Conservation (phyloP, 2,797 vertebrate species). For the Balearica regulorum region DNA sequence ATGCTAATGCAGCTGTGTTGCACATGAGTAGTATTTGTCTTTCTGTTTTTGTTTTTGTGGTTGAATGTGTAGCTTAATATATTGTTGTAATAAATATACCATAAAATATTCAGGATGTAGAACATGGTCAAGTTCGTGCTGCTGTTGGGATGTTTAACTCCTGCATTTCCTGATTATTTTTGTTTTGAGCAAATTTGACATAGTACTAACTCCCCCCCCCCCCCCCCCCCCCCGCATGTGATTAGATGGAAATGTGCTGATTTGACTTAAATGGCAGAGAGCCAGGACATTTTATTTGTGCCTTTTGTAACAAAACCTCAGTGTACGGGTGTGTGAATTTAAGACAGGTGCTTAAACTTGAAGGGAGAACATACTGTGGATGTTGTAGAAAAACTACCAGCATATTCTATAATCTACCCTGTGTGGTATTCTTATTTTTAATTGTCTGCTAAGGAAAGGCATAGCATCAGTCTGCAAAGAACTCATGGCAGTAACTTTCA, state of each 20-base stretch:
- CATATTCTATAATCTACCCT: background rate
- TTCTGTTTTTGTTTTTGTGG: conserved; percentile 62
- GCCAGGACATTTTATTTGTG: background rate
- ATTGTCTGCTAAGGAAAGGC: background rate
- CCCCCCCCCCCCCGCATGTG: background rate
- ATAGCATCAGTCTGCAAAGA: background rate
- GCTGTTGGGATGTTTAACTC: conserved; percentile 35
- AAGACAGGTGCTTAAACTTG: background rate
- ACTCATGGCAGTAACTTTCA: background rate
- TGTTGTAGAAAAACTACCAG: background rate
- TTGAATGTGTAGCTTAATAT: conserved; percentile 48
- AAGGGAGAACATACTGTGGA: background rate
- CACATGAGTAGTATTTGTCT: conserved; percentile 25
- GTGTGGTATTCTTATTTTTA: background rate
- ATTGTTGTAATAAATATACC: conserved; percentile 56
- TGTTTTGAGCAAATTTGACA: conserved; percentile 1
- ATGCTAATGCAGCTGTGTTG: conserved; percentile 44
- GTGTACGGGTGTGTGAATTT: background rate
- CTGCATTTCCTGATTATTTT: conserved; percentile 16
- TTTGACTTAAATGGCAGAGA: background rate
- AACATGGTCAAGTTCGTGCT: conserved; percentile 10
- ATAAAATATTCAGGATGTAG: conserved; percentile 63
- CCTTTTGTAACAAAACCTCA: background rate
- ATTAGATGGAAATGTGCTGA: background rate
- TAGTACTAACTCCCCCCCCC: background rate